A percentile compares a stretch with the other conserved stretches of the same genome.
These are phyloP conservation scores for Zingel zingel DNA, from an alignment of 2,113 vertebrate genomes.

Conservation along the genomic window DNA sequence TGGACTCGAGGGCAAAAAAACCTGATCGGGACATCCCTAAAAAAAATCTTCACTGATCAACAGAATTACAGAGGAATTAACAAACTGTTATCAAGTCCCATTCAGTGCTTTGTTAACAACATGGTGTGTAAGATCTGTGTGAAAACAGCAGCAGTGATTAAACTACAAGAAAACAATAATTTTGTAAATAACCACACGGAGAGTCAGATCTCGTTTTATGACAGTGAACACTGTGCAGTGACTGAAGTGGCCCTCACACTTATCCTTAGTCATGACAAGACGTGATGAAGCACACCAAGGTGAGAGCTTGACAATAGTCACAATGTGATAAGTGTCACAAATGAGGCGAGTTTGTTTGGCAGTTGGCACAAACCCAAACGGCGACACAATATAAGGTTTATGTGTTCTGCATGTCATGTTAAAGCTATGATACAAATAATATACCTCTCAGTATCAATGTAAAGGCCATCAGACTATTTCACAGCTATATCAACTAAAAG, in stretches of 20 bases:
- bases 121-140: neutral
- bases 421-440: neutral
- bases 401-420: neutral
- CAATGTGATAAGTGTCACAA: slow-evolving; percentile 28
- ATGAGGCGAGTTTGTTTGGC: slow-evolving; percentile 16
- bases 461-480: neutral
- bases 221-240: slow-evolving; percentile 19
- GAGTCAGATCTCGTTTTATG: neutral
- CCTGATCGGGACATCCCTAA: no score
- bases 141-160: neutral
- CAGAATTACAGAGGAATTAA: neutral
- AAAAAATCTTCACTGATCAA: neutral
- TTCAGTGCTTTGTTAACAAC: neutral
- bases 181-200: neutral
- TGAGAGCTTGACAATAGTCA: slow-evolving; percentile 46
- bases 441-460: neutral
- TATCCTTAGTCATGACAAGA: slow-evolving; percentile 19
- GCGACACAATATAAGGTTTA: neutral
- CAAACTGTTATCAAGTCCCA: neutral
- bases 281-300: slow-evolving; percentile 49
- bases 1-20: no score
- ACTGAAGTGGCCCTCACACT: slow-evolving; percentile 29
- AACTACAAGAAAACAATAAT: neutral
- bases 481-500: neutral
- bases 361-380: rapidly evolving